Conservation (phyloP, 2,797 vertebrate genomes). For the Tapirus indicus region DNA sequence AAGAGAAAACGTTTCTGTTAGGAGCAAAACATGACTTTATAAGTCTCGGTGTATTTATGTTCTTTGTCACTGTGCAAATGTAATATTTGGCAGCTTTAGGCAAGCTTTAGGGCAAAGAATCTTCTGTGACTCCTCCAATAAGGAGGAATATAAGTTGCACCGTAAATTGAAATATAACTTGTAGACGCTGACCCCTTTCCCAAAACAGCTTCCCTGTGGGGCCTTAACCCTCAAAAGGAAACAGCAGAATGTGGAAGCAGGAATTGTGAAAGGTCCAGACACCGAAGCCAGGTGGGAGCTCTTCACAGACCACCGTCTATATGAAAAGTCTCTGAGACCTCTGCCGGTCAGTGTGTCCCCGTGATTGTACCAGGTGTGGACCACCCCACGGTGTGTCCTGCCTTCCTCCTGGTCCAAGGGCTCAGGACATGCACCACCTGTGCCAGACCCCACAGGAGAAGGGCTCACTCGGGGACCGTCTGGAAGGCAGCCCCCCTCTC, state of each 20-base stretch:
- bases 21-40: background rate
- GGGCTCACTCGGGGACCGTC: background rate
- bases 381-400: fast-evolving
- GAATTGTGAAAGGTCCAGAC: too few species aligned
- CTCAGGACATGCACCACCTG: background rate
- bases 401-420: background rate
- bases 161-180: background rate
- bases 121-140: background rate
- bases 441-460: background rate
- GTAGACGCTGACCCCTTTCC: background rate
- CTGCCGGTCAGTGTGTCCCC: background rate
- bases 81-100: background rate
- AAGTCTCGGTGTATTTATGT: background rate
- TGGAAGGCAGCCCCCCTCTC: background rate
- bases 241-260: too few species aligned
- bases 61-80: background rate
- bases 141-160: conserved; percentile 43
- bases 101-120: background rate
- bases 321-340: background rate
- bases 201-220: background rate
- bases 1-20: background rate
- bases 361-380: fast-evolving
- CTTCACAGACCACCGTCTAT: fast-evolving
- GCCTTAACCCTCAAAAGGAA: fast-evolving
- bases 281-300: fast-evolving